Conservation (phyloP, 2,888 invertebrate genomes). For the Cybosia mesomella region DNA sequence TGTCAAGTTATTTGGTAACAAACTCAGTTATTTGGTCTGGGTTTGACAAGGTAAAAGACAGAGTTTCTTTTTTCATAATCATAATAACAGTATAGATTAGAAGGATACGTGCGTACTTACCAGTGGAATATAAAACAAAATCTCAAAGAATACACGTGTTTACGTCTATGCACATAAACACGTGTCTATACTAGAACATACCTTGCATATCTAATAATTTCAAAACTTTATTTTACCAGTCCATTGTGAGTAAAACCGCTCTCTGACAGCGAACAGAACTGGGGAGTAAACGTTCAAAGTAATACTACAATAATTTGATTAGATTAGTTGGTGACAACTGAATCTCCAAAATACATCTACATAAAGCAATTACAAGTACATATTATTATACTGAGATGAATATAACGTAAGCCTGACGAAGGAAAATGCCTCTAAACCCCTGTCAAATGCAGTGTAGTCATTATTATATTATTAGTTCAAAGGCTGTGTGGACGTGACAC, state of each 20-base stretch:
- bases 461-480: slow-evolving; percentile 9
- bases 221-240: neutral
- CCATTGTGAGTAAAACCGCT: neutral
- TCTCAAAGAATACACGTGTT: too few species aligned
- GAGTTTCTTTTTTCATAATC: too few species aligned
- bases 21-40: too few species aligned
- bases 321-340: neutral
- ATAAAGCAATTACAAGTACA: slow-evolving; percentile 5
- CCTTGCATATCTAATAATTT: too few species aligned
- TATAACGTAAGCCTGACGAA: slow-evolving; percentile 7
- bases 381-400: neutral
- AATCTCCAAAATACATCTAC: neutral
- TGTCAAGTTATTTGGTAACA: too few species aligned
- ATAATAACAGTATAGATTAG: too few species aligned
- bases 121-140: too few species aligned
- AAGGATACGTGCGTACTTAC: too few species aligned
- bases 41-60: too few species aligned
- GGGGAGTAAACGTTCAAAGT: neutral
- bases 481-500: neutral
- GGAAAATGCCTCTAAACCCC: slow-evolving; percentile 9
- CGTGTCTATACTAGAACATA: too few species aligned
- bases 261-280: neutral
- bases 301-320: neutral
- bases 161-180: too few species aligned
- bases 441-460: slow-evolving; percentile 16